Conservation (phyloP, 30 jellyfish, hydroid and myxozoan species). For the Pelagia noctiluca region DNA sequence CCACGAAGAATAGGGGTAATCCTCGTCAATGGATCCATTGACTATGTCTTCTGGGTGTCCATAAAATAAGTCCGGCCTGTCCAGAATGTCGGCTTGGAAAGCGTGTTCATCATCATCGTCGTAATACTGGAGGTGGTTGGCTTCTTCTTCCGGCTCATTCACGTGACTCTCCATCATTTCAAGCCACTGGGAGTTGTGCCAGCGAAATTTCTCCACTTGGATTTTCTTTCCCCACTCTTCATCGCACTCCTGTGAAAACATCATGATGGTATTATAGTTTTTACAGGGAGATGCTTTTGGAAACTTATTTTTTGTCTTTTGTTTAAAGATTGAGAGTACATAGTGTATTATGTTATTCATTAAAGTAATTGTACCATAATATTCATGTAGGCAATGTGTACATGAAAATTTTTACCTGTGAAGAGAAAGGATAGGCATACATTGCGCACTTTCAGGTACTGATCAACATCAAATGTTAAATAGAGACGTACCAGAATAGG, state of each 20-base stretch:
- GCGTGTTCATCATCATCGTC: slow-evolving; percentile 75
- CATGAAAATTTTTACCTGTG: no score
- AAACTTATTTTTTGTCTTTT: no score
- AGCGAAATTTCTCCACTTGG: slow-evolving; percentile 89
- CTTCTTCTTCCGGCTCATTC: slow-evolving; percentile 63
- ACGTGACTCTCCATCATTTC: slow-evolving; percentile 93
- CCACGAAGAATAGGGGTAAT: slow-evolving; percentile 66
- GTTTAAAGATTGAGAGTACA: no score
- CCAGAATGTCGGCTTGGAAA: slow-evolving; percentile 83
- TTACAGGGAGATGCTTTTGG: not conserved
- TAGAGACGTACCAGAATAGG: no score
- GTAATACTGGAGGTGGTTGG: slow-evolving; percentile 43
- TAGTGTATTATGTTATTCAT: no score
- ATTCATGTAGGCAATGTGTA: no score
- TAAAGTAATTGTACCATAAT: no score
- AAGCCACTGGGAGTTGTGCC: slow-evolving; percentile 99
- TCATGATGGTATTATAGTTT: not conserved
- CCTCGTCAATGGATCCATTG: slow-evolving; percentile 64
- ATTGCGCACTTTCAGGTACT: no score
- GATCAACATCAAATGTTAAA: no score
- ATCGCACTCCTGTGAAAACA: slow-evolving; percentile 89
- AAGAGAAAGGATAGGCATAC: no score
- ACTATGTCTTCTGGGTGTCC: slow-evolving; percentile 91
- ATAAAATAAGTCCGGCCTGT: slow-evolving; percentile 89
- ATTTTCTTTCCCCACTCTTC: slow-evolving; percentile 94